Evolutionary conservation across 2,113 vertebrate species (phyloP).

Genomic region (Cromileptes altivelis): DNA sequence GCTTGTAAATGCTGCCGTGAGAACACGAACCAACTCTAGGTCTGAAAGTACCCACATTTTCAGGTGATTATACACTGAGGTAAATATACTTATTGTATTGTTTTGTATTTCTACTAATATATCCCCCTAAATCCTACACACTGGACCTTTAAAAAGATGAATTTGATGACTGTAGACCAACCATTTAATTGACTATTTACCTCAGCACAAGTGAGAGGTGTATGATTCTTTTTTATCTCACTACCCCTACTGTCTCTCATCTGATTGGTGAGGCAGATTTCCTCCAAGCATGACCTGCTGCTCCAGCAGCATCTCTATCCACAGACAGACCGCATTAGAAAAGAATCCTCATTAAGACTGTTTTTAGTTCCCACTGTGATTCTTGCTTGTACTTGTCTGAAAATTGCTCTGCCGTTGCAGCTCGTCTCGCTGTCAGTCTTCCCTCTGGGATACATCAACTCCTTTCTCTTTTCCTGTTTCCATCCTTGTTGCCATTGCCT

Average conservation of each 20-base stretch:
- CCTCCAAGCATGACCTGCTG: background rate
- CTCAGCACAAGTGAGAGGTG: background rate
- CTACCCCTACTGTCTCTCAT: background rate
- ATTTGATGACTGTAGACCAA: background rate
- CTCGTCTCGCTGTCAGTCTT: background rate
- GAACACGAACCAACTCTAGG: too few species aligned
- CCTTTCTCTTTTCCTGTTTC: slow-evolving; percentile 67
- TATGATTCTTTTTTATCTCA: background rate
- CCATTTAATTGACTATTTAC: background rate
- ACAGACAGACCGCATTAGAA: background rate
- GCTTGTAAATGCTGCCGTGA: too few species aligned
- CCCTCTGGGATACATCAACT: slow-evolving; percentile 26
- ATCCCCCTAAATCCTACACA: too few species aligned
- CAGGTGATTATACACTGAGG: too few species aligned
- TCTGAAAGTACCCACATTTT: too few species aligned
- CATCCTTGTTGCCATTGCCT: slow-evolving; percentile 39
- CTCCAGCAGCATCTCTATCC: background rate
- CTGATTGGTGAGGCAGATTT: slow-evolving; percentile 2
- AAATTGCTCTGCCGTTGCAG: slow-evolving; percentile 32
- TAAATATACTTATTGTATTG: too few species aligned
- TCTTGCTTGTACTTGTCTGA: slow-evolving; percentile 12
- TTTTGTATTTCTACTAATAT: too few species aligned
- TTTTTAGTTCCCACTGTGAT: background rate
- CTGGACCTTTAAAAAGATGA: too few species aligned
- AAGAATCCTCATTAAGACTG: slow-evolving; percentile 8